A percentile compares a stretch with the other conserved stretches of the same genome.
Conservation (phyloP, 2,888 invertebrate genomes). For the Drosophila kambysellisi region DNA sequence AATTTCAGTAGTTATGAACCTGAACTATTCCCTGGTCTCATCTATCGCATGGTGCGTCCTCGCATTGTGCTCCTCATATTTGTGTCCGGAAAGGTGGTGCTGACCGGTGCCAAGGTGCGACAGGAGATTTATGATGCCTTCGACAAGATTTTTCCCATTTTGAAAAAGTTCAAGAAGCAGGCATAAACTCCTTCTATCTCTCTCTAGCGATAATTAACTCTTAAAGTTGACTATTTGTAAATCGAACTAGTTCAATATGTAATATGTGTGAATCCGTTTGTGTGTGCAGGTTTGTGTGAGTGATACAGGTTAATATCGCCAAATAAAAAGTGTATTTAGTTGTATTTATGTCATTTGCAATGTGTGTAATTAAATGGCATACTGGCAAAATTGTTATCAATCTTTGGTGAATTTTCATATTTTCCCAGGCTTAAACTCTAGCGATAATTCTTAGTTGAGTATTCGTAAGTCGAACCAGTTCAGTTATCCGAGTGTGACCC, state of each 20-base stretch:
- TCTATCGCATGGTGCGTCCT: constrained; percentile 99
- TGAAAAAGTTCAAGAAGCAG: constrained; percentile 97
- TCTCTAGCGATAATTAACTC: constrained; percentile 30
- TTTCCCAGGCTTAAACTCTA: neutral
- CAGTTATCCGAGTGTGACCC: neutral
- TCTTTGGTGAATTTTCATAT: neutral
- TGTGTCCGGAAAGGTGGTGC: constrained; percentile 99
- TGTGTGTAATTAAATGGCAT: neutral
- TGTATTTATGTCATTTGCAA: constrained; percentile 33
- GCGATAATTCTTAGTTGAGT: neutral
- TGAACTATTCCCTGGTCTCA: constrained; percentile 98
- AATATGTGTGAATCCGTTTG: constrained; percentile 24
- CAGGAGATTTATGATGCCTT: constrained; percentile 97
- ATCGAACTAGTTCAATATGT: constrained; percentile 18
- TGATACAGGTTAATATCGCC: constrained; percentile 26
- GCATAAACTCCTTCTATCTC: constrained; percentile 72
- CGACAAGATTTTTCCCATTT: constrained; percentile 97
- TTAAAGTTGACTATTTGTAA: constrained; percentile 60
- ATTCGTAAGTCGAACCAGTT: neutral
- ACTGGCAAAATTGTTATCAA: neutral
- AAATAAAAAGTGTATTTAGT: constrained; percentile 55
- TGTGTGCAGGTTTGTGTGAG: constrained; percentile 7
- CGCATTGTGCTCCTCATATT: constrained; percentile 98
- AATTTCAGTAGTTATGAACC: constrained; percentile 97
- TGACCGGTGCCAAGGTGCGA: constrained; percentile 98